Conservation (phyloP, 2,113 vertebrate genomes). For the Dolichotis patagonum region DNA sequence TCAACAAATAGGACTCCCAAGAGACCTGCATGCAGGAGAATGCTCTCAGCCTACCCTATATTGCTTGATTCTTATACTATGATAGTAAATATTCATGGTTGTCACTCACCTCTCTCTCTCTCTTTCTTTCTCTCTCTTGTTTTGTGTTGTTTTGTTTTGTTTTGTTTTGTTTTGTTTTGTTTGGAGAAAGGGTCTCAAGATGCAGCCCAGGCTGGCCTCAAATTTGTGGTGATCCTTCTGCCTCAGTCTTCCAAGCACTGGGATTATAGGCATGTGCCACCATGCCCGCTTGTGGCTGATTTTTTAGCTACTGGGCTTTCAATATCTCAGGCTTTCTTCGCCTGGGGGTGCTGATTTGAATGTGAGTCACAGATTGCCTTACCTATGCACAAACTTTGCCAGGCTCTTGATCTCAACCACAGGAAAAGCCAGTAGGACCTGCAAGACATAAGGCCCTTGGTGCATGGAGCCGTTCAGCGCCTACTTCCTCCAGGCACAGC, state of each 20-base stretch:
- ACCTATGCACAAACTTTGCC: neutral
- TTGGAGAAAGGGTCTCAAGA: neutral
- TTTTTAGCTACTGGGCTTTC: neutral
- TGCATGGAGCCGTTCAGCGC: neutral
- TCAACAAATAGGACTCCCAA: neutral
- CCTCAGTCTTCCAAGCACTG: neutral
- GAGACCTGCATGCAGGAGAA: neutral
- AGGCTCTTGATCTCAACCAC: neutral
- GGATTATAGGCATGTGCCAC: neutral
- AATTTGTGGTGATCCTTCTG: neutral
- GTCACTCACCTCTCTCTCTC: neutral
- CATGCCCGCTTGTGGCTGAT: neutral
- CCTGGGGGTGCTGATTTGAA: neutral
- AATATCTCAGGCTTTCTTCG: neutral
- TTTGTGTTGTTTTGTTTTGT: too few relatives aligned
- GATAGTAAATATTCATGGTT: neutral
- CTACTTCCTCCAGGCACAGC: neutral
- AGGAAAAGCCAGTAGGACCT: neutral
- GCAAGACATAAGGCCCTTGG: neutral
- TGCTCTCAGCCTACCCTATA: too few relatives aligned
- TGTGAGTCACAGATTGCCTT: neutral
- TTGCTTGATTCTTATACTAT: neutral
- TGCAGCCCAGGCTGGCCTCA: neutral
- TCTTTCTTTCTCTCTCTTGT: neutral
- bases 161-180: neutral